phyloP scores from a whole-genome alignment of 2,113 vertebrate genomes.

The Colinus virginianus region DNA sequence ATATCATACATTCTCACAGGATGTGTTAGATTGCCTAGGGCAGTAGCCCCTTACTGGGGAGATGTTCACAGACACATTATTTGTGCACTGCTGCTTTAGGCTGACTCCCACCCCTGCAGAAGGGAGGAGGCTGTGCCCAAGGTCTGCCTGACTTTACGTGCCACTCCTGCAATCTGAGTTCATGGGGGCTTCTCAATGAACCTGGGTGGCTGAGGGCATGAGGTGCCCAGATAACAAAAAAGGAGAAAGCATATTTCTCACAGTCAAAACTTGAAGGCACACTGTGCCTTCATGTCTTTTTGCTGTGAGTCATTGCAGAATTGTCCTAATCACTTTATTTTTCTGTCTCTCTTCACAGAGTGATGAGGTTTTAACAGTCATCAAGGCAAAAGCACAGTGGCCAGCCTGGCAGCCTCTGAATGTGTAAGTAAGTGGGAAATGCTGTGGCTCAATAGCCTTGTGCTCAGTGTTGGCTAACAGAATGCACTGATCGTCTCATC shows the following conservation, averaged over 20 bases:
- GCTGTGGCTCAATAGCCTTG: background rate
- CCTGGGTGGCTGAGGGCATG: background rate
- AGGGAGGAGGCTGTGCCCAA: background rate
- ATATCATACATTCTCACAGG: background rate
- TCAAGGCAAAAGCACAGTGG: slow-evolving; percentile 99
- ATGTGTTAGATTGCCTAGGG: background rate
- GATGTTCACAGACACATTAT: background rate
- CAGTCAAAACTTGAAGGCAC: background rate
- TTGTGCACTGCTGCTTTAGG: background rate
- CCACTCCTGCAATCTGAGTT: background rate
- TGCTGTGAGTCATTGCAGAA: background rate
- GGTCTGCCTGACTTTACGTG: background rate
- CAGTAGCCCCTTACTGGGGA: background rate
- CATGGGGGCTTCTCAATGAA: background rate
- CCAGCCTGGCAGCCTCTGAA: slow-evolving; percentile 98
- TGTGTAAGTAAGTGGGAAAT: slow-evolving; percentile 88
- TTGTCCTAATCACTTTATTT: background rate
- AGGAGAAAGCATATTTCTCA: background rate
- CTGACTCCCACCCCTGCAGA: background rate
- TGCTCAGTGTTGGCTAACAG: background rate
- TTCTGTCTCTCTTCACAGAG: slow-evolving; percentile 83
- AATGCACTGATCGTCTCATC: background rate
- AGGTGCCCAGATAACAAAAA: background rate
- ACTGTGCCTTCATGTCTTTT: background rate
- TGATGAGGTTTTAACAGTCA: slow-evolving; percentile 96